Conservation (phyloP, 2,113 vertebrate species). For the Coregonus clupeaformis region DNA sequence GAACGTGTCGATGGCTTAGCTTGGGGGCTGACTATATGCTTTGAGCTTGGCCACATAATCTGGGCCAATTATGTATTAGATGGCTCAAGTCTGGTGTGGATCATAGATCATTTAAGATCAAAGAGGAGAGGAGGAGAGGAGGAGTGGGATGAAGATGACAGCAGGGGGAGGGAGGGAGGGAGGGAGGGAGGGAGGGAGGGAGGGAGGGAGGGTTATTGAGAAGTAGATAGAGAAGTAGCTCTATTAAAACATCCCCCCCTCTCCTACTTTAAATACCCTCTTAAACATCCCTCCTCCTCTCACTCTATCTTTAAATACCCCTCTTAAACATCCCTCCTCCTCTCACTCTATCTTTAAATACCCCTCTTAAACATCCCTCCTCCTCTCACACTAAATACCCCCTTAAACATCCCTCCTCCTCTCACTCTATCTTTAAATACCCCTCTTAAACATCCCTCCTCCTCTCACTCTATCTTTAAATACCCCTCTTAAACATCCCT, state of each 20-base stretch:
- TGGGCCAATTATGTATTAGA: background rate
- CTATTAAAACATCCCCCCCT: background rate
- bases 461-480: too few relatives aligned
- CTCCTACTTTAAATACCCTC: conserved; percentile 4
- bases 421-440: too few relatives aligned
- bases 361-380: too few relatives aligned
- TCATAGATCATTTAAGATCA: background rate
- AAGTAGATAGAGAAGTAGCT: background rate
- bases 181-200: background rate
- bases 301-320: too few relatives aligned
- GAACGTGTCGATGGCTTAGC: background rate
- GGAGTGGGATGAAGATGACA: background rate
- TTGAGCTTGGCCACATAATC: background rate
- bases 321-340: too few relatives aligned
- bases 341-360: too few relatives aligned
- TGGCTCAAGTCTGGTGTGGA: background rate
- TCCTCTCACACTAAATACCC: too few relatives aligned
- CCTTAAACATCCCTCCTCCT: too few relatives aligned
- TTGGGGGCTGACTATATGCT: background rate
- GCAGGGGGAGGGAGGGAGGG: background rate
- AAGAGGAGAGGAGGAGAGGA: background rate
- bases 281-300: background rate
- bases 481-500: too few relatives aligned
- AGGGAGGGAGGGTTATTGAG: background rate
- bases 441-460: too few relatives aligned